These are phyloP conservation scores for Ligdia adustata DNA, from an alignment of 2,888 invertebrate species.

Conservation along the genomic window DNA sequence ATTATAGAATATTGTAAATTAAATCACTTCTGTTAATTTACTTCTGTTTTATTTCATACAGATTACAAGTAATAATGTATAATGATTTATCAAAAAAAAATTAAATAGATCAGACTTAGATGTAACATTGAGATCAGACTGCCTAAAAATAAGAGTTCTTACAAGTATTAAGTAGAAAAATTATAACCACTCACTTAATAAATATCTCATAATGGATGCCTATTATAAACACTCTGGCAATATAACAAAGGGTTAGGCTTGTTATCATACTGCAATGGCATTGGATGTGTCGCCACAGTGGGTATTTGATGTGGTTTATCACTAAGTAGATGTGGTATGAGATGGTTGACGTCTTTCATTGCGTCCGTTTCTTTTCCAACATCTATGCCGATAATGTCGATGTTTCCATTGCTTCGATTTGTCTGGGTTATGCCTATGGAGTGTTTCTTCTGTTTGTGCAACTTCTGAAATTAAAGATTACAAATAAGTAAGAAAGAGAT, in stretches of 20 bases:
- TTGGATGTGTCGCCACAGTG: constrained; percentile 43
- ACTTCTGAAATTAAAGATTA: constrained; percentile 59
- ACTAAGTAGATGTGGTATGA: constrained; percentile 53
- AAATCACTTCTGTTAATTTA: constrained; percentile 15
- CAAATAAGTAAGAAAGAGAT: constrained; percentile 4
- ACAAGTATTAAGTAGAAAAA: too few species aligned
- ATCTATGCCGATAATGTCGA: constrained; percentile 70
- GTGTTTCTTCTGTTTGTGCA: constrained; percentile 71
- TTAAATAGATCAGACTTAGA: neutral
- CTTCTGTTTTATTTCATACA: constrained; percentile 2
- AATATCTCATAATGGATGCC: neutral
- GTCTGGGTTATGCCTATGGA: constrained; percentile 38
- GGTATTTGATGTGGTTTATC: constrained; percentile 48
- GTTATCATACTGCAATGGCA: constrained; percentile 49
- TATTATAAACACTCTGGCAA: constrained; percentile 26
- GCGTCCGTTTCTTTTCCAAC: constrained; percentile 59
- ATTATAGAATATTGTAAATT: constrained; percentile 23
- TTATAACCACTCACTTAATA: too few species aligned
- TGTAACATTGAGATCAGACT: too few species aligned
- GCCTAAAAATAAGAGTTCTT: too few species aligned
- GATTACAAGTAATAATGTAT: too few species aligned
- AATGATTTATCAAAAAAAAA: too few species aligned
- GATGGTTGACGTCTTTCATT: constrained; percentile 52
- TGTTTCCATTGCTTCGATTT: constrained; percentile 42
- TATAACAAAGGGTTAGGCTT: constrained; percentile 44